Evolutionary conservation across 2,888 invertebrate species (phyloP).

Genomic region (Rhodophaea formosa): DNA sequence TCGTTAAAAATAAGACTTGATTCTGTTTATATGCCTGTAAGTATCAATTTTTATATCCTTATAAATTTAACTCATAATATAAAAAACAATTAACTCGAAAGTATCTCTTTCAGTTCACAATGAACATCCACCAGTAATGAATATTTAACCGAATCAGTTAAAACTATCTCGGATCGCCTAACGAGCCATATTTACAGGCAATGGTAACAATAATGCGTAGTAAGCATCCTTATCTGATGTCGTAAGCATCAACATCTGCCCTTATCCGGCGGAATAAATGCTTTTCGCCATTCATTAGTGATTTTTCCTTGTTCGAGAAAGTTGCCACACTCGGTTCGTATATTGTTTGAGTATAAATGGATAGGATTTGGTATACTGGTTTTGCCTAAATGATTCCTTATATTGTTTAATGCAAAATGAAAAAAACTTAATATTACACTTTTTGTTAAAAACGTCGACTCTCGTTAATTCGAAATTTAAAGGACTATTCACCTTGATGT

Average conservation of each 20-base stretch:
- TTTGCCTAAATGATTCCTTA: too few relatives aligned
- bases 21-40: too few relatives aligned
- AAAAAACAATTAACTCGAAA: constrained; percentile 19
- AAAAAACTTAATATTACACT: too few relatives aligned
- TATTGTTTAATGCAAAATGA: too few relatives aligned
- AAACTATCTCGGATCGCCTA: constrained; percentile 17
- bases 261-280: constrained; percentile 62
- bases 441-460: too few relatives aligned
- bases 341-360: not conserved
- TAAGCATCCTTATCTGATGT: constrained; percentile 68
- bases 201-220: constrained; percentile 67
- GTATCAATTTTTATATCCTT: too few relatives aligned
- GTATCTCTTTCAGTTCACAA: constrained; percentile 23
- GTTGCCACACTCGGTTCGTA: not conserved
- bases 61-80: too few relatives aligned
- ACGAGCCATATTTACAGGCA: constrained; percentile 57
- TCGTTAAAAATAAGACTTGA: too few relatives aligned
- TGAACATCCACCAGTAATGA: constrained; percentile 26
- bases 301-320: constrained; percentile 34
- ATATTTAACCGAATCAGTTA: constrained; percentile 11
- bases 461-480: too few relatives aligned
- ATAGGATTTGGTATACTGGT: too few relatives aligned
- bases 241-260: constrained; percentile 53
- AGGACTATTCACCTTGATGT: too few relatives aligned
- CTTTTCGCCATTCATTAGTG: constrained; percentile 45